These are phyloP conservation scores for Drosophila stalkeri DNA, from an alignment of 2,888 invertebrate species.

Conservation along the genomic window DNA sequence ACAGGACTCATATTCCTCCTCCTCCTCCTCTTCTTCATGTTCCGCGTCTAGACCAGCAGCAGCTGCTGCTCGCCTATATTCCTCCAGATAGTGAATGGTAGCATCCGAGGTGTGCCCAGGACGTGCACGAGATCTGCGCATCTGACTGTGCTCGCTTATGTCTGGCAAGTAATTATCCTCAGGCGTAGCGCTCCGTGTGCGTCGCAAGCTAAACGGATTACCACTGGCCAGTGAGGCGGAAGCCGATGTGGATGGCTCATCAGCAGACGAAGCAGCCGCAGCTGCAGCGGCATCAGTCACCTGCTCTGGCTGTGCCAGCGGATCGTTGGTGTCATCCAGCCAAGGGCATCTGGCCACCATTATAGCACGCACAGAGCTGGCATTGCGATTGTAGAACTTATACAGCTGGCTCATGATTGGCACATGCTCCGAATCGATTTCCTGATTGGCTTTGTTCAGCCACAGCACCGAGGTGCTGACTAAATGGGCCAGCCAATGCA, in stretches of 20 bases:
- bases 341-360: conserved; percentile 90
- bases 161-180: conserved; percentile 67
- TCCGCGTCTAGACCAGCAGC: conserved; percentile 43
- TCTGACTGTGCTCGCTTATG: conserved; percentile 59
- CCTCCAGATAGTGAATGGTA: conserved; percentile 88
- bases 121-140: conserved; percentile 46
- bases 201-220: conserved; percentile 76
- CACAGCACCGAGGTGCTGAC: conserved; percentile 91
- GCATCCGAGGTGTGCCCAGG: conserved; percentile 60
- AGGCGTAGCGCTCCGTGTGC: conserved; percentile 61
- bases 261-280: not conserved
- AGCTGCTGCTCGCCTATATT: conserved; percentile 86
- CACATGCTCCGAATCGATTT: conserved; percentile 91
- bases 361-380: conserved; percentile 91
- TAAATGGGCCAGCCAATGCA: conserved; percentile 92
- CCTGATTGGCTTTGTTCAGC: conserved; percentile 93
- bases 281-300: not conserved
- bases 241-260: conserved; percentile 40
- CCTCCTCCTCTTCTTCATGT: conserved; percentile 48
- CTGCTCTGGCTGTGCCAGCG: conserved; percentile 43
- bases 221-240: conserved; percentile 59
- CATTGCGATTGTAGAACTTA: conserved; percentile 92
- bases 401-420: conserved; percentile 91
- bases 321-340: conserved; percentile 83
- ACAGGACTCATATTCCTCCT: conserved; percentile 49